Evolutionary conservation across 2,113 vertebrate species (phyloP).

Genomic region (Crocuta crocuta): DNA sequence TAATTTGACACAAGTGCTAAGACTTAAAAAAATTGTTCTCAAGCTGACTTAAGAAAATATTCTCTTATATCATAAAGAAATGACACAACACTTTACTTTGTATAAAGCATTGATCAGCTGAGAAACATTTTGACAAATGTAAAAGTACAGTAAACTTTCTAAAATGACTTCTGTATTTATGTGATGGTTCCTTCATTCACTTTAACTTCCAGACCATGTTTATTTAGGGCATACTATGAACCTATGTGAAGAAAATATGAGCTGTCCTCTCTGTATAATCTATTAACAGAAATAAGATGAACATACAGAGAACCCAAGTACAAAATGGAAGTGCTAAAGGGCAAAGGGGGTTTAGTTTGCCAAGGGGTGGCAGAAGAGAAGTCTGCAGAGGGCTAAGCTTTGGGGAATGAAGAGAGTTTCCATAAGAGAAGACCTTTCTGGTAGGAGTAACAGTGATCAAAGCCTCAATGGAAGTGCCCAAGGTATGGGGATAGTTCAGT

Average conservation of each 20-base stretch:
- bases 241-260: background rate
- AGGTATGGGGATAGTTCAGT: background rate
- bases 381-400: background rate
- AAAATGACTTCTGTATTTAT: background rate
- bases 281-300: background rate
- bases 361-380: background rate
- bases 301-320: background rate
- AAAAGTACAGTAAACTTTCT: background rate
- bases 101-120: background rate
- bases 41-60: background rate
- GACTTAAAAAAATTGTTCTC: background rate
- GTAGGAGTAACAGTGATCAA: background rate
- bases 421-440: background rate
- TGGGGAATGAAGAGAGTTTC: background rate
- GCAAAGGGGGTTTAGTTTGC: background rate
- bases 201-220: background rate
- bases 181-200: background rate
- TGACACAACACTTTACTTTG: background rate
- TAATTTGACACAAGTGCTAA: slow-evolving; percentile 41
- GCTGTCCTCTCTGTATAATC: background rate
- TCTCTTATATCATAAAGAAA: background rate
- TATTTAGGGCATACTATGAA: background rate
- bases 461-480: fast-evolving
- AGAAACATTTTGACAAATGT: background rate
- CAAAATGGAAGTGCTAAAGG: background rate